These are phyloP conservation scores for Syrrhaptes paradoxus DNA, from an alignment of 2,113 vertebrate genomes.

Conservation along the genomic window DNA sequence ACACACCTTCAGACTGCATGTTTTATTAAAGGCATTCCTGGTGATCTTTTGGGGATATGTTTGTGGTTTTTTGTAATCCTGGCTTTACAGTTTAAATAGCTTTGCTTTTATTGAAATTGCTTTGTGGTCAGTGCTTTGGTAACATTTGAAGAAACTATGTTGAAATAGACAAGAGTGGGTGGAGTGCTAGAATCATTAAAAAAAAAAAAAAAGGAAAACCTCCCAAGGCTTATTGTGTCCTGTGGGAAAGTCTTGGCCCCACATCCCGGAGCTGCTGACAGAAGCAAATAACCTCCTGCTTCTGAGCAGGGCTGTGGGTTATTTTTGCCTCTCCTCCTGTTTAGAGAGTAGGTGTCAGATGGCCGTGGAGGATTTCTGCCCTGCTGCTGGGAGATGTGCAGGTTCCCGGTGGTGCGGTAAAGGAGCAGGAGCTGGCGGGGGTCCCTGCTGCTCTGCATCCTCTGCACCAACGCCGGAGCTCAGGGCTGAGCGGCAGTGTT, in stretches of 20 bases:
- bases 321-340: not conserved
- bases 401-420: not conserved
- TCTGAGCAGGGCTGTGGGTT: not conserved
- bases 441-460: not conserved
- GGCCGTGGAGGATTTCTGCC: not conserved
- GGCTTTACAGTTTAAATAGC: not conserved
- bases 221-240: not conserved
- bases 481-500: not conserved
- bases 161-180: not conserved
- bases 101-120: not conserved
- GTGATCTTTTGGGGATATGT: not conserved
- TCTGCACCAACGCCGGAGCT: not conserved
- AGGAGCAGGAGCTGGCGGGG: not conserved
- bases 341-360: not conserved
- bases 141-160: not conserved
- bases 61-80: not conserved
- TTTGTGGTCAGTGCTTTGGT: not conserved
- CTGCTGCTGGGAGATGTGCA: not conserved
- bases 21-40: not conserved
- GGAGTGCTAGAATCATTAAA: not conserved
- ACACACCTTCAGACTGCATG: not conserved
- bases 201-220: not conserved
- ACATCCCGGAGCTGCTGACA: not conserved
- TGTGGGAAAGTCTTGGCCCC: not conserved
- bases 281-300: not conserved